Percentiles rank a stretch among this genome's conserved stretches.
Conservation (phyloP, 2,113 vertebrate species). For the Motacilla tschutschensis region DNA sequence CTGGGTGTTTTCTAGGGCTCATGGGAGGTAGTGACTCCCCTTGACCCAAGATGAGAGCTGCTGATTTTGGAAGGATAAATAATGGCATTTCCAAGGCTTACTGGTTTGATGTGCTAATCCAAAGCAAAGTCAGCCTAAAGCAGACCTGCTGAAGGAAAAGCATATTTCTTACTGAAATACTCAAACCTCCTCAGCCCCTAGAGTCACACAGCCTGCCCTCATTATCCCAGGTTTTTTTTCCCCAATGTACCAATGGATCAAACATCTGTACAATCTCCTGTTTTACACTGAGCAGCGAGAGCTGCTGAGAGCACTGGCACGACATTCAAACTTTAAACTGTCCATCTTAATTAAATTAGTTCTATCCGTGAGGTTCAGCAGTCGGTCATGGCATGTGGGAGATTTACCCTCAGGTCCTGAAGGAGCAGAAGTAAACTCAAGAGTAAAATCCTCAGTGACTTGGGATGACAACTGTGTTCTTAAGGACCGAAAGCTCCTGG, state of each 20-base stretch:
- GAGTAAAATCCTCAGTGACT: conserved; percentile 51
- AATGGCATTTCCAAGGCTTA: background rate
- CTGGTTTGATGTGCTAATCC: background rate
- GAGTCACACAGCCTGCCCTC: background rate
- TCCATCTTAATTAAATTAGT: conserved; percentile 44
- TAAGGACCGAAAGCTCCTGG: conserved; percentile 37
- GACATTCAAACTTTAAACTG: conserved; percentile 16
- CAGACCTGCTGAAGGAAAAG: conserved; percentile 13
- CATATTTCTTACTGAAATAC: background rate
- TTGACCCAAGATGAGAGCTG: background rate
- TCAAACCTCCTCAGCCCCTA: background rate
- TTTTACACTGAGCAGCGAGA: background rate
- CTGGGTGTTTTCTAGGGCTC: background rate
- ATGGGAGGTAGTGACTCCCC: background rate
- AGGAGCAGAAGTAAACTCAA: conserved; percentile 26
- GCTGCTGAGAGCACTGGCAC: background rate
- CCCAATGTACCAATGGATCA: fast-evolving
- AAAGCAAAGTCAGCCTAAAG: conserved; percentile 5
- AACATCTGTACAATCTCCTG: background rate
- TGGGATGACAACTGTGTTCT: conserved; percentile 52
- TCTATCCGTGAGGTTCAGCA: conserved; percentile 17
- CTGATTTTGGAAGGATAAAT: background rate
- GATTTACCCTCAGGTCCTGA: conserved; percentile 30
- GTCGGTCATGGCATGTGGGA: conserved; percentile 22
- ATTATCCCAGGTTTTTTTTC: background rate